A percentile compares a stretch with the other conserved stretches of the same genome.
Conservation (phyloP, 2,113 vertebrate species). For the Zapornia atra region DNA sequence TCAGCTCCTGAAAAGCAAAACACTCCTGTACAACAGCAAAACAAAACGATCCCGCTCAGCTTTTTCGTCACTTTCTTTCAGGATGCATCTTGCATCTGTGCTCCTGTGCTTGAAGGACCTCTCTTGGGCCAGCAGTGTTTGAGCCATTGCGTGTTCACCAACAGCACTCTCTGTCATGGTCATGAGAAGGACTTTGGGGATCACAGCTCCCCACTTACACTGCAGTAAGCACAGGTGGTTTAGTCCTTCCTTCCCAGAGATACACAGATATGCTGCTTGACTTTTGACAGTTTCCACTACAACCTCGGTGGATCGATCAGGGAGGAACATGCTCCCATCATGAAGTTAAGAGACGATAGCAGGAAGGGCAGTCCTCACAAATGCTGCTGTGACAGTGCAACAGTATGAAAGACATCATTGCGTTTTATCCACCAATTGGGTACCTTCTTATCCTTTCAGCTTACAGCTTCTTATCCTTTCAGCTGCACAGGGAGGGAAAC, state of each 20-base stretch:
- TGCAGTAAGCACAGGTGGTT: not conserved
- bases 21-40: rapidly evolving
- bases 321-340: not conserved
- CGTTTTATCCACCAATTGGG: not conserved
- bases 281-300: not conserved
- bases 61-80: not conserved
- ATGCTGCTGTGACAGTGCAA: not conserved
- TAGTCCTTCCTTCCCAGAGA: not conserved
- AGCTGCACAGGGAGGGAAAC: not conserved
- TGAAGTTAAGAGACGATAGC: not conserved
- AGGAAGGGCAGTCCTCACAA: not conserved
- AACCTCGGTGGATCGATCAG: rapidly evolving
- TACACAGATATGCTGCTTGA: not conserved
- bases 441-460: not conserved
- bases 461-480: not conserved
- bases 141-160: not conserved
- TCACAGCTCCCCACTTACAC: too few relatives aligned
- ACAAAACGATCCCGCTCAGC: not conserved
- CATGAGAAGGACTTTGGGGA: not conserved
- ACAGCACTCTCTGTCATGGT: not conserved
- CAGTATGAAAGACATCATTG: not conserved
- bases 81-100: not conserved
- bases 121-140: not conserved
- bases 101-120: not conserved
- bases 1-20: not conserved